Evolutionary conservation across 1,140 invertebrate genomes (phyloP), one percentile per base, ranked within the genome.

Genomic region (Macrobrachium nipponense): DNA sequence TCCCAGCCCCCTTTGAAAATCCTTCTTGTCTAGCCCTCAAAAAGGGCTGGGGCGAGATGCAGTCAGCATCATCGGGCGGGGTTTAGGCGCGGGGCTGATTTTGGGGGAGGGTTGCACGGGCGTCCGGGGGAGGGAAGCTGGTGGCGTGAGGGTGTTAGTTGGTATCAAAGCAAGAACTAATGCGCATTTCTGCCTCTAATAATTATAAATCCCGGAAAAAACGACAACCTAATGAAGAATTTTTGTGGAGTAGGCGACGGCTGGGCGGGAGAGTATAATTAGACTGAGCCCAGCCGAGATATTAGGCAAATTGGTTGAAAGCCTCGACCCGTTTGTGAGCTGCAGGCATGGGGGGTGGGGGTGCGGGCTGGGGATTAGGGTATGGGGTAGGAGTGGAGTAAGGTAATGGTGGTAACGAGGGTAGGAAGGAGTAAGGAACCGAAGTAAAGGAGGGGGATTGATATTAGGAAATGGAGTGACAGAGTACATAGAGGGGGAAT

Each of bases 261-360:
- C 27, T 51, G 72, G 36, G 72, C 43, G 36, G 14, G 43, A 14
- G 36, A 44, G 72, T 36, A 73, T 73, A 73, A 73, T 73, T 36
- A 73, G 36, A 44, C 27, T 17, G 6, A 43, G 3, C 36, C 43
- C 14, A 44, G 36, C 43, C 27, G 17, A 73, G 36, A 73, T 51
- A 73, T 73, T 73, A 73, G 72, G 72, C 17, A 73, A 73, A 73
- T 73, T 73, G 72, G 51, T 73, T 73, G 51, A 73, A 73, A 73
- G 72, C 72, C 72, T 51, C 43, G 68, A 51, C 72, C 36, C 72
- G 17, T 73, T 15, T 44, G 72, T 15, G 23, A 51, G 11, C 18
- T 59, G 17, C 15, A 15, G 75, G n/a, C 58, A 44, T n/a, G 72
- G 5, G 68, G 27, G 68, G 23, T 72, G 72, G 20, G 12, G 43